A percentile compares a stretch with the other conserved stretches of the same genome.
phyloP scores from a whole-genome alignment of 2,888 invertebrate species.

The Fragum sueziense region DNA sequence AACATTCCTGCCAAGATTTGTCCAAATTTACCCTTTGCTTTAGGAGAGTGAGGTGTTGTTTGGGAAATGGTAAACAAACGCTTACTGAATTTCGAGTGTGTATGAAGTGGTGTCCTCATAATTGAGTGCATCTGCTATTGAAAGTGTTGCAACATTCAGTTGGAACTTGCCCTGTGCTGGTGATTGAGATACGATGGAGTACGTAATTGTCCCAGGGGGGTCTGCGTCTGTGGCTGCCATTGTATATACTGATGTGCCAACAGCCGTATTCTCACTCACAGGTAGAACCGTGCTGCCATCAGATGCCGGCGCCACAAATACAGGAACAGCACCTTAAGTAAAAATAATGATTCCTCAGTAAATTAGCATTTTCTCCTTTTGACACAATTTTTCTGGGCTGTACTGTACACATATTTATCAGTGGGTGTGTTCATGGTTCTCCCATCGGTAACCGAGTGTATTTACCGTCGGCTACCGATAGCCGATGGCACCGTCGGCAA shows the following conservation, averaged over 20 bases:
- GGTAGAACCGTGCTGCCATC: slow-evolving; percentile 13
- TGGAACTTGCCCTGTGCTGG: slow-evolving; percentile 34
- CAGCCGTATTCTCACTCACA: slow-evolving; percentile 21
- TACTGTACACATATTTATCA: too few relatives aligned
- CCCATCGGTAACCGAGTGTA: too few relatives aligned
- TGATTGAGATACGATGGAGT: slow-evolving; percentile 21
- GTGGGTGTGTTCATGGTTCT: too few relatives aligned
- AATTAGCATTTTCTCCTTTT: too few relatives aligned
- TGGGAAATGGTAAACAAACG: too few relatives aligned
- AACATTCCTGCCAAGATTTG: not conserved
- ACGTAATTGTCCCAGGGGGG: slow-evolving; percentile 12
- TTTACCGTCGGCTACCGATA: too few relatives aligned
- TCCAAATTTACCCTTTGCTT: not conserved
- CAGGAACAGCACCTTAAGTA: slow-evolving; percentile 35
- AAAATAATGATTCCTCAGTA: too few relatives aligned
- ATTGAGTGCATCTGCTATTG: slow-evolving; percentile 36
- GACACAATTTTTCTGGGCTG: too few relatives aligned
- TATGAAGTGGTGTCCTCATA: slow-evolving; percentile 38
- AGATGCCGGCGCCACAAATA: slow-evolving; percentile 15
- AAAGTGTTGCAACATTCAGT: slow-evolving; percentile 15
- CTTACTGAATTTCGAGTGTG: slow-evolving; percentile 34
- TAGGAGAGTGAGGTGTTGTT: too few relatives aligned
- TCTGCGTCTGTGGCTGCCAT: slow-evolving; percentile 30
- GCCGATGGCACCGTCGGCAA: too few relatives aligned
- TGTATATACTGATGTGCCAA: slow-evolving; percentile 25